phyloP scores from a whole-genome alignment of 2,888 invertebrate species.

The Trissonchulus sp. region DNA sequence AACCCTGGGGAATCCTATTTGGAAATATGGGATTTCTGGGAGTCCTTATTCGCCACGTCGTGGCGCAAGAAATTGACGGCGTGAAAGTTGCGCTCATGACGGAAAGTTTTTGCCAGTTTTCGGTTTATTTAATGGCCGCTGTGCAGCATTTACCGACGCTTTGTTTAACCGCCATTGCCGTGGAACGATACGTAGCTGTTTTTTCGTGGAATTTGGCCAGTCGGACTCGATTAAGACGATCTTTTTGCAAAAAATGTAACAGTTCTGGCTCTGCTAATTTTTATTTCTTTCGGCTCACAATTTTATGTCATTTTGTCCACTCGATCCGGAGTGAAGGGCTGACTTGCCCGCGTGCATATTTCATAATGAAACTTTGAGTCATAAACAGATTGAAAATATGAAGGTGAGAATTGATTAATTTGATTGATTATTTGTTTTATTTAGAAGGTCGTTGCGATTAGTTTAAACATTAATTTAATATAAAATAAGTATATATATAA shows the following conservation, averaged over 20 bases:
- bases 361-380: neutral
- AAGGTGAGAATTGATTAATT: neutral
- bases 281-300: neutral
- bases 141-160: neutral
- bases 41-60: neutral
- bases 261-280: neutral
- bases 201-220: neutral
- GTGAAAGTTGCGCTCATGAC: neutral
- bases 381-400: neutral
- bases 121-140: neutral
- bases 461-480: neutral
- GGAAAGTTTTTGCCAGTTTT: neutral
- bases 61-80: neutral
- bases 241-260: neutral
- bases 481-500: no score
- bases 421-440: no score
- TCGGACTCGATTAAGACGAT: no score
- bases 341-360: neutral
- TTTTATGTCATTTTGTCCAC: neutral
- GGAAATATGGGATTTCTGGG: neutral
- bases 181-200: neutral
- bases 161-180: neutral
- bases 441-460: neutral
- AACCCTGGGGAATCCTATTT: neutral
- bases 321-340: neutral